Evolutionary conservation across 2,888 invertebrate genomes (phyloP).

Genomic region (Cataglyphis albicans): DNA sequence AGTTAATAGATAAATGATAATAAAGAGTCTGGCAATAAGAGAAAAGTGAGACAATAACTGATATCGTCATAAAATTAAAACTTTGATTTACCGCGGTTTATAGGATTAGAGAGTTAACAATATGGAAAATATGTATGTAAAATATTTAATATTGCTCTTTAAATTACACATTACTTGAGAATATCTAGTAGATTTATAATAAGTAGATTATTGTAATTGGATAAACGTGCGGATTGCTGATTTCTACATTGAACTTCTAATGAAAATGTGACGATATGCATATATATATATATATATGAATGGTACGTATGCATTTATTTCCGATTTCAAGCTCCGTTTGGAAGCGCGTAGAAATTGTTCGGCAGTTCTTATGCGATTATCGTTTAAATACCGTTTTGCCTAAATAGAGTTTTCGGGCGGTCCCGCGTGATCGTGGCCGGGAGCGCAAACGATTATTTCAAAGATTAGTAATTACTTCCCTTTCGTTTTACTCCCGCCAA

Average conservation of each 20-base stretch:
- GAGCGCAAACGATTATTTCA: slow-evolving; percentile 79
- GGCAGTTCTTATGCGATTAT: slow-evolving; percentile 15
- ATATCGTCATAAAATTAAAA: neutral
- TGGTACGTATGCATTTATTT: neutral
- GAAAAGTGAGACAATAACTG: neutral
- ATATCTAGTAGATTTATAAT: neutral
- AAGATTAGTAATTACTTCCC: slow-evolving; percentile 83
- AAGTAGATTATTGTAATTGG: neutral
- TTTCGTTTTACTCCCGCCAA: slow-evolving; percentile 76
- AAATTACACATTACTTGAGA: neutral
- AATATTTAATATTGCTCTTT: neutral
- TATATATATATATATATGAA: neutral
- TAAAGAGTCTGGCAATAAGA: neutral
- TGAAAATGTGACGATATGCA: neutral
- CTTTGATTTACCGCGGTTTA: neutral
- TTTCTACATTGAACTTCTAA: neutral
- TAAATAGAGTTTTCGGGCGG: slow-evolving; percentile 45
- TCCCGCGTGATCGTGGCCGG: slow-evolving; percentile 26
- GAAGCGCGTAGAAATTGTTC: neutral
- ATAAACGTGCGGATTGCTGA: neutral
- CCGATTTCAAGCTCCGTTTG: neutral
- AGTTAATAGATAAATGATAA: neutral
- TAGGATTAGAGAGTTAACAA: neutral
- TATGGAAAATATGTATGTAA: neutral
- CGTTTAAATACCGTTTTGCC: slow-evolving; percentile 27